Percentiles rank a stretch among this genome's conserved stretches.
phyloP scores from a whole-genome alignment of 1,140 invertebrate genomes.

The Tetramorium alpestre region DNA sequence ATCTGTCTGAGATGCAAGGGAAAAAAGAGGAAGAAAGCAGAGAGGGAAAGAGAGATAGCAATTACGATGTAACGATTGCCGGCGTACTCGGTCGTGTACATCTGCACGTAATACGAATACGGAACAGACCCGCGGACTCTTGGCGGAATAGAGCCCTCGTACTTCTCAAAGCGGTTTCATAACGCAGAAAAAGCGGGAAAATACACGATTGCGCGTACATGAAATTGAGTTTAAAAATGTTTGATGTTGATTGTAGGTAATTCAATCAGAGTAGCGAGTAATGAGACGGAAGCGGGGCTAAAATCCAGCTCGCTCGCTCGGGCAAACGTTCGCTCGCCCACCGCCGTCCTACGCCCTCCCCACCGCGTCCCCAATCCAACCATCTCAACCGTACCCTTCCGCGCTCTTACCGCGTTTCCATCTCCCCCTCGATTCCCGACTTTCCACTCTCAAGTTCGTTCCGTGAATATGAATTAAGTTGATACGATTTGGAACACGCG shows the following conservation, averaged over 20 bases:
- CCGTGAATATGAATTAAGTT: constrained; percentile 80
- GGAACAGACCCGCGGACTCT: constrained; percentile 51
- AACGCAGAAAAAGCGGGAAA: constrained; percentile 71
- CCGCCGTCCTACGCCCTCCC: constrained; percentile 49
- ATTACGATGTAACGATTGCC: constrained; percentile 66
- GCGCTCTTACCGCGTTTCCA: constrained; percentile 12
- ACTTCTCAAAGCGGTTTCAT: constrained; percentile 69
- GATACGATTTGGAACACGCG: constrained; percentile 76
- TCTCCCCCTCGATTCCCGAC: constrained; percentile 70
- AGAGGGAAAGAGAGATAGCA: constrained; percentile 23
- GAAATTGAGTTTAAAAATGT: constrained; percentile 82
- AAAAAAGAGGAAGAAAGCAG: neutral
- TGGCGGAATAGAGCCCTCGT: constrained; percentile 56
- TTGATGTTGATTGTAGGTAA: constrained; percentile 83
- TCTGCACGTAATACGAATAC: constrained; percentile 63
- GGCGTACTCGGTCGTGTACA: constrained; percentile 24
- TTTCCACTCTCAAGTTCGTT: constrained; percentile 77
- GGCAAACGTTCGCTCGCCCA: constrained; percentile 73
- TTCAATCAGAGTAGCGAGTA: constrained; percentile 80
- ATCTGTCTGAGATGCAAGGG: neutral
- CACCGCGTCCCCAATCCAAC: constrained; percentile 37
- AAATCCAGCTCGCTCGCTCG: constrained; percentile 74
- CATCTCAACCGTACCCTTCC: constrained; percentile 34
- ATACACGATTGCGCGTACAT: constrained; percentile 72
- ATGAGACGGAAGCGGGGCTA: constrained; percentile 80